A percentile compares a stretch with the other conserved stretches of the same genome.
phyloP scores from a whole-genome alignment of 2,113 vertebrate genomes.

The Hucho hucho region DNA sequence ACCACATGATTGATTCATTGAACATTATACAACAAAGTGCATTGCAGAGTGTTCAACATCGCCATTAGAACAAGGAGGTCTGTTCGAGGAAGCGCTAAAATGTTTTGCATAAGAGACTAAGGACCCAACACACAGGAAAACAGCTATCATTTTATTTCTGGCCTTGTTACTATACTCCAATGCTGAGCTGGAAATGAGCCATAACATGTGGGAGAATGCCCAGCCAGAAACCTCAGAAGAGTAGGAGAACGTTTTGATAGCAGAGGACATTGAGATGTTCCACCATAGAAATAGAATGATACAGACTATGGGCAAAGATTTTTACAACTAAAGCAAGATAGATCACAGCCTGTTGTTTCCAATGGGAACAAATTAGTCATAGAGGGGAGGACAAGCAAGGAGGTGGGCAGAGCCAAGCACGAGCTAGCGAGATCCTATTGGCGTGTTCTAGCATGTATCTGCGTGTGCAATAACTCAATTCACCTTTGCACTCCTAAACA shows the following conservation, averaged over 20 bases:
- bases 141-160: slow-evolving; percentile 64
- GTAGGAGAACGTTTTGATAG: slow-evolving; percentile 34
- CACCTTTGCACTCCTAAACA: too few species aligned
- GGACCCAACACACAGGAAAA: slow-evolving; percentile 51
- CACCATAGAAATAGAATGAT: too few species aligned
- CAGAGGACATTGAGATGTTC: slow-evolving; percentile 30
- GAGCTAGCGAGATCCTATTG: too few species aligned
- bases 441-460: too few species aligned
- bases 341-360: too few species aligned
- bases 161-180: background rate
- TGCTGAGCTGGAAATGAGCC: slow-evolving; percentile 54
- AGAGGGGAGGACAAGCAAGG: too few species aligned
- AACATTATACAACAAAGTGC: slow-evolving; percentile 1
- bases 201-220: slow-evolving; percentile 61
- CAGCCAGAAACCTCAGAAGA: slow-evolving; percentile 46
- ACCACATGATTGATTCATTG: slow-evolving; percentile 22
- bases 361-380: too few species aligned
- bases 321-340: too few species aligned
- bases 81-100: slow-evolving; percentile 23
- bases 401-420: too few species aligned
- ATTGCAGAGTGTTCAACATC: slow-evolving; percentile 37
- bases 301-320: too few species aligned
- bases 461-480: too few species aligned
- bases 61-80: slow-evolving; percentile 15
- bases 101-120: slow-evolving; percentile 30